Base-by-base conservation (phyloP, 2,797 vertebrate genomes). In the Melanotaenia nigrans region DNA sequence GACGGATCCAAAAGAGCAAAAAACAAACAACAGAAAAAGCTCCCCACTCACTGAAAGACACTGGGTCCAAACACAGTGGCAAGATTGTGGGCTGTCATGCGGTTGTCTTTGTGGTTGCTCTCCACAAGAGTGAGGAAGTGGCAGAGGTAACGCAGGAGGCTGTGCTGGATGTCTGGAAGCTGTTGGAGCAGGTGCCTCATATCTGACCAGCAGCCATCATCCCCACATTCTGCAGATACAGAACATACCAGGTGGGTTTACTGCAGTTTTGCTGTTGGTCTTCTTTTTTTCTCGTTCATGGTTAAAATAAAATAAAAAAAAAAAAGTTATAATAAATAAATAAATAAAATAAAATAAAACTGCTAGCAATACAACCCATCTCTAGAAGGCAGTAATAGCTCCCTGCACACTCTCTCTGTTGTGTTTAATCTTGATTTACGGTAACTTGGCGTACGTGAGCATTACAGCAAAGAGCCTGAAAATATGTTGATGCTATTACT, bases 51-150 rank as follows among this genome's bases (percentile, higher is more conserved):
- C 97, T 95, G 95, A 91, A 98, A 99, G 81, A 96, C 94, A 59
- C 93, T 98, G 83, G 97, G 96, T 81, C 96, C 96, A 86, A 99
- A 98, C 14, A 98, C 95, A 1, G 96, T 98, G 76, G 96, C 96
- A 7, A 98, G 96, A 84, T 97, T 98, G 87, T 92, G 90, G 36
- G 96, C 83, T 3, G 92, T 96, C 96, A 98, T 98, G 65, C 93
- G 95, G 90, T 97, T 99, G 73, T 96, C 92, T 16, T 82, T 20
- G 0, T 96, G 95, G 73, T 95, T 94, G 60, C 92, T 76, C 68
- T 96, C 96, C 76, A 97, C 96, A 54, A 93, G 87, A 6, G 94
- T 92, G 76, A 99, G 93, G 91, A 99, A 99, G 78, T 89, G 92
- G 89, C 96, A 97, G 30, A 99, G 92, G 89, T 96, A 98, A 67